Conservation (phyloP, 2,113 vertebrate species). For the Tauraco erythrolophus region DNA sequence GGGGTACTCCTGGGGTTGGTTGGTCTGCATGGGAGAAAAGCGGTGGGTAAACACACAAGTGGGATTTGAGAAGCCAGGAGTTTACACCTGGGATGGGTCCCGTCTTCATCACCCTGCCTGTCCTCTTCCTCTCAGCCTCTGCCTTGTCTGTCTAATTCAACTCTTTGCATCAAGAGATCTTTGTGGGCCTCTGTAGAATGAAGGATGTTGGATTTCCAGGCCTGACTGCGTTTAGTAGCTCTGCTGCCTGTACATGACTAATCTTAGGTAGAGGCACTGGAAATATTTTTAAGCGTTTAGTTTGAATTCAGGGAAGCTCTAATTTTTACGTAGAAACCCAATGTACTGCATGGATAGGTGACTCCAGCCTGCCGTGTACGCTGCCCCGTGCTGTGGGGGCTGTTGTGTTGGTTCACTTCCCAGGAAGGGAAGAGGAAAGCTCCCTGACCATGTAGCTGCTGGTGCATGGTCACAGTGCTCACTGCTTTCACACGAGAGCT, state of each 20-base stretch:
- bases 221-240: not conserved
- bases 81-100: not conserved
- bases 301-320: not conserved
- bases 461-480: rapidly evolving
- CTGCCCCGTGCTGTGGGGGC: not conserved
- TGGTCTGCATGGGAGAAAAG: not conserved
- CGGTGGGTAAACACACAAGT: not conserved
- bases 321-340: not conserved
- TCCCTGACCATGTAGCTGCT: rapidly evolving
- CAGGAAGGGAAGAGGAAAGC: not conserved
- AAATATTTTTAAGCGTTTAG: not conserved
- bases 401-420: not conserved
- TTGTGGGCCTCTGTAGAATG: not conserved
- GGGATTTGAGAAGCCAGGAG: not conserved
- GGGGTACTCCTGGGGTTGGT: not conserved
- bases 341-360: not conserved
- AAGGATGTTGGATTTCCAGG: not conserved
- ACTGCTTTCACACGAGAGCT: not conserved
- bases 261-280: not conserved
- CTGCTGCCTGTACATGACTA: not conserved
- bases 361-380: rapidly evolving
- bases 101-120: not conserved
- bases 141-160: not conserved
- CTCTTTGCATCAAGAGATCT: not conserved
- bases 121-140: not conserved